Evolutionary conservation across 2,888 invertebrate species (phyloP).

Genomic region (Helicoverpa assulta): DNA sequence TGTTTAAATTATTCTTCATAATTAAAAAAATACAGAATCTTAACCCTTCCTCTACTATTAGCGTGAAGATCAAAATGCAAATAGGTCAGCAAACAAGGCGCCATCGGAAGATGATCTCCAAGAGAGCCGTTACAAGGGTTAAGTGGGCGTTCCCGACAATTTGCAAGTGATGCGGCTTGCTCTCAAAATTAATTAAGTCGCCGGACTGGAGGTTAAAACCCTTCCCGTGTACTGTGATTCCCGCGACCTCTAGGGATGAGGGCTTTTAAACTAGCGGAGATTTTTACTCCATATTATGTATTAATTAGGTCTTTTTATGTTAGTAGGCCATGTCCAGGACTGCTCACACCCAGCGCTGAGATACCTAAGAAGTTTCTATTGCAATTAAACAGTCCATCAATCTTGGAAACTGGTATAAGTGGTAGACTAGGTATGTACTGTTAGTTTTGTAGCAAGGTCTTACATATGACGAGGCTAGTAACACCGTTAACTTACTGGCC

Average conservation of each 20-base stretch:
- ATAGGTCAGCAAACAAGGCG: conserved; percentile 49
- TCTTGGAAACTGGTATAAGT: no score
- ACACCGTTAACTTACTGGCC: conserved; percentile 3
- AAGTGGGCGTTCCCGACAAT: conserved; percentile 48
- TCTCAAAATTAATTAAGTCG: conserved; percentile 59
- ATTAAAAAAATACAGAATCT: no score
- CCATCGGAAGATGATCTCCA: conserved; percentile 52
- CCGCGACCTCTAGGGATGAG: conserved; percentile 25
- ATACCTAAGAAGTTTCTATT: no score
- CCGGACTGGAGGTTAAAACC: conserved; percentile 46
- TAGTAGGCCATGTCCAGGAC: not conserved
- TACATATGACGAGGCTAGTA: no score
- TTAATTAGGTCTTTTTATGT: no score
- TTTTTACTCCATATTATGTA: not conserved
- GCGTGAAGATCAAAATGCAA: conserved; percentile 45
- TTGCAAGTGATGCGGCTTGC: conserved; percentile 56
- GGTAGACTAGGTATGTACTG: no score
- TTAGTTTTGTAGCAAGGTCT: no score
- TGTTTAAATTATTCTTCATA: no score
- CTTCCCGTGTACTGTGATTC: conserved; percentile 53
- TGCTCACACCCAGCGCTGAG: no score
- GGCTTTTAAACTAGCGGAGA: conserved; percentile 35
- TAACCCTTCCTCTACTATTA: conserved; percentile 33
- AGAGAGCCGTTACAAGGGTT: conserved; percentile 48
- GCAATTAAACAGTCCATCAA: no score